Conservation (phyloP, 37 sponge, comb jelly and placozoan species). For the Eunapius fragilis region DNA sequence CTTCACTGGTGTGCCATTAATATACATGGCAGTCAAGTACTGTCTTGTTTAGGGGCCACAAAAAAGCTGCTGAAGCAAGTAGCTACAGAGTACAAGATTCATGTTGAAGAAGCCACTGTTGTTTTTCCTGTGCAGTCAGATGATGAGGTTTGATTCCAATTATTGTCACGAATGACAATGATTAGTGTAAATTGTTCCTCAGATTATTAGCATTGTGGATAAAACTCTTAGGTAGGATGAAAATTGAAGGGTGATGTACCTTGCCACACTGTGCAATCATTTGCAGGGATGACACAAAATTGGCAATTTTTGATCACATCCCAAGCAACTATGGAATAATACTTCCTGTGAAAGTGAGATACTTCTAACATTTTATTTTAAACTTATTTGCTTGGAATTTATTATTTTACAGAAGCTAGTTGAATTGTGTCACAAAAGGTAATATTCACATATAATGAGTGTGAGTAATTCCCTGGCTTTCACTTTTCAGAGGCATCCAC, state of each 20-base stretch:
- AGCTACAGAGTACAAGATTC: background rate
- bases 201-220: conserved; percentile 24
- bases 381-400: background rate
- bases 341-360: conserved; percentile 64
- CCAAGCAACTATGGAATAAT: conserved; percentile 70
- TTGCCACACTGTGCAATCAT: background rate
- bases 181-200: background rate
- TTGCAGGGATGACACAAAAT: conserved; percentile 57
- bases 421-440: conserved; percentile 17
- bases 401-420: conserved; percentile 28
- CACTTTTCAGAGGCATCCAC: conserved; percentile 58
- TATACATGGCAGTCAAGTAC: background rate
- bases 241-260: background rate
- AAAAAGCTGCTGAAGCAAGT: conserved; percentile 50
- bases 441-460: background rate
- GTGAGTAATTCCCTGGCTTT: background rate
- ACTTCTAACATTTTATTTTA: background rate
- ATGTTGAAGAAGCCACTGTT: conserved; percentile 37
- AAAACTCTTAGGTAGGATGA: conserved; percentile 11
- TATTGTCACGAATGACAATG: background rate
- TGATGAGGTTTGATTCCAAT: conserved; percentile 10
- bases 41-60: conserved; percentile 38
- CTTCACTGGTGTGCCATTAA: background rate
- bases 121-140: conserved; percentile 44
- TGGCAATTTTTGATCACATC: conserved; percentile 78